phyloP scores from a whole-genome alignment of 2,797 vertebrate genomes.

The Carapus acus region DNA sequence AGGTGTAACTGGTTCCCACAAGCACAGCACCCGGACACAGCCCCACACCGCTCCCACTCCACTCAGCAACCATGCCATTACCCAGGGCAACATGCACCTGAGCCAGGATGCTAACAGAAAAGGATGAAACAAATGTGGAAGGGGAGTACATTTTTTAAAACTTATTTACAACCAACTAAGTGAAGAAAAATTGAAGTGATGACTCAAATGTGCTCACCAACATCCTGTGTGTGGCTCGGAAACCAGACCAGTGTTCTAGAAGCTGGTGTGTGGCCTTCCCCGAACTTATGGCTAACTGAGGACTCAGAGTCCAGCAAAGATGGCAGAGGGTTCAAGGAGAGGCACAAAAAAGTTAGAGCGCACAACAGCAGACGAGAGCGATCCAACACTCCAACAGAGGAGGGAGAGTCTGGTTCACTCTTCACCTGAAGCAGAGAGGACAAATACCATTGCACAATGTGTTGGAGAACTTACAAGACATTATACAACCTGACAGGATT shows the following conservation, averaged over 20 bases:
- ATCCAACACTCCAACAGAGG: constrained; percentile 92
- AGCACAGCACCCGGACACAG: constrained; percentile 88
- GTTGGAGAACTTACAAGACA: too few species aligned
- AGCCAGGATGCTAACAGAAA: constrained; percentile 77
- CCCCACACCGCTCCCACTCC: constrained; percentile 92
- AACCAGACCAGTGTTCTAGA: constrained; percentile 78
- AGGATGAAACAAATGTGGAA: too few species aligned
- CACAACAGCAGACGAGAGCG: constrained; percentile 94
- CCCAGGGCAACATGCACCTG: constrained; percentile 90
- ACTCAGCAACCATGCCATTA: constrained; percentile 90
- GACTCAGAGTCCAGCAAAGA: constrained; percentile 78
- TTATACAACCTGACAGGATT: too few species aligned
- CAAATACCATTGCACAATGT: too few species aligned
- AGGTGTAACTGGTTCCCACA: constrained; percentile 90
- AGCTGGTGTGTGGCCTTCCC: constrained; percentile 65
- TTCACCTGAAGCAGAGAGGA: constrained; percentile 78
- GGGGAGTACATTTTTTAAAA: too few species aligned
- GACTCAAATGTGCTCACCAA: constrained; percentile 60
- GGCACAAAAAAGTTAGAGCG: constrained; percentile 90
- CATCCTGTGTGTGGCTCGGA: constrained; percentile 69
- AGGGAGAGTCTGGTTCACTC: constrained; percentile 89
- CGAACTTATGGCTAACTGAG: constrained; percentile 25
- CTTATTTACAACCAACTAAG: too few species aligned
- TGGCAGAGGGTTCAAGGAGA: constrained; percentile 93
- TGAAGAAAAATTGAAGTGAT: too few species aligned